Conservation (phyloP, 2,888 invertebrate species). For the Leptopilina drosophilae region DNA sequence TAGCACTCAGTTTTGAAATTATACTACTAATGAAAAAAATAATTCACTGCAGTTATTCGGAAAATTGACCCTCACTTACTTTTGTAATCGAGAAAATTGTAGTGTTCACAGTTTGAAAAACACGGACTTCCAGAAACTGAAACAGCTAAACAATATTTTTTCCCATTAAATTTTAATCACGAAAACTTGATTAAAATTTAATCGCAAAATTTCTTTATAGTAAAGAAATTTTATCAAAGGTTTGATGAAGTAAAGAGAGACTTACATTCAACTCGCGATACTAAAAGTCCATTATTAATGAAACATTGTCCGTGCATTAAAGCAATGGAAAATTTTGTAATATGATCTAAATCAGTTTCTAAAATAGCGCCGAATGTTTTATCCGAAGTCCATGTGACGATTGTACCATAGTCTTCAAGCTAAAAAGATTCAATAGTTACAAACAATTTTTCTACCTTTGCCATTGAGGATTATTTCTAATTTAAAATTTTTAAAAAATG, state of each 20-base stretch:
- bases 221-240: not conserved
- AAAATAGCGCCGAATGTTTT: slow-evolving; percentile 86
- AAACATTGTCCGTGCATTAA: slow-evolving; percentile 85
- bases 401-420: slow-evolving; percentile 88
- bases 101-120: slow-evolving; percentile 77
- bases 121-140: slow-evolving; percentile 80
- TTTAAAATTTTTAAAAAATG: no score
- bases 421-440: slow-evolving; percentile 72
- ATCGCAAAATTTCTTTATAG: no score
- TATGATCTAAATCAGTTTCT: slow-evolving; percentile 86
- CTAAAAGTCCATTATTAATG: slow-evolving; percentile 87
- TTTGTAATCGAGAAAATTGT: slow-evolving; percentile 71
- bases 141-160: slow-evolving; percentile 77
- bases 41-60: not conserved
- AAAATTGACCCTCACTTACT: slow-evolving; percentile 56
- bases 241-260: slow-evolving; percentile 56
- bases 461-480: no score
- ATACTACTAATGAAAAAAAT: not conserved
- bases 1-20: no score
- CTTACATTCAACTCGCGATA: slow-evolving; percentile 89
- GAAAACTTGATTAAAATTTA: slow-evolving; percentile 3
- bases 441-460: no score
- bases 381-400: slow-evolving; percentile 88
- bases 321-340: slow-evolving; percentile 85
- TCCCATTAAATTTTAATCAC: not conserved